A percentile compares a stretch with the other conserved stretches of the same genome.
Evolutionary conservation across 1,140 invertebrate species (phyloP).

Genomic region (Varroa destructor): DNA sequence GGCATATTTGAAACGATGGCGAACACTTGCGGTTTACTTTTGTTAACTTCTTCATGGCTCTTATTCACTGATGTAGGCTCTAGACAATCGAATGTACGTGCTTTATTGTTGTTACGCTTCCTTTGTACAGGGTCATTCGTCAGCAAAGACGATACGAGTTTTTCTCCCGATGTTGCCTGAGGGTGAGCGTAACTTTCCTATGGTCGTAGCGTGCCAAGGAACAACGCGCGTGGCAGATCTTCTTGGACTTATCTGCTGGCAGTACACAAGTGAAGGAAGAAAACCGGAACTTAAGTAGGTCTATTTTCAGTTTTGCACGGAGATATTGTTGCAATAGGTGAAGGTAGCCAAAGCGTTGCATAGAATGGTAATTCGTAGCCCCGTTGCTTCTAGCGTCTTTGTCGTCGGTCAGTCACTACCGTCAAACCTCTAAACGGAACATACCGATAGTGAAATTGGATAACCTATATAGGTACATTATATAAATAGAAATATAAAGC

Average conservation of each 20-base stretch:
- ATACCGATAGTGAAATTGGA: no score
- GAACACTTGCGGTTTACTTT: no score
- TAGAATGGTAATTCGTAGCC: background rate
- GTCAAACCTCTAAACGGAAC: no score
- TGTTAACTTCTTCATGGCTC: no score
- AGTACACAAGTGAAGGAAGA: slow-evolving; percentile 44
- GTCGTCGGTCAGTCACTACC: background rate
- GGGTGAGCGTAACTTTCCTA: slow-evolving; percentile 63
- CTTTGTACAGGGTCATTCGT: slow-evolving; percentile 33
- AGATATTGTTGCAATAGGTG: slow-evolving; percentile 3
- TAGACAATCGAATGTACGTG: no score
- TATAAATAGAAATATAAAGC: no score
- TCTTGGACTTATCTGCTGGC: slow-evolving; percentile 79
- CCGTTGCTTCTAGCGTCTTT: background rate
- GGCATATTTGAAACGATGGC: no score
- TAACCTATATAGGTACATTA: no score
- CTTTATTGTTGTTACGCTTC: no score
- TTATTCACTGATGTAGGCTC: no score
- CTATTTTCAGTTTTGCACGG: background rate
- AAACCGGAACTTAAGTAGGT: slow-evolving; percentile 43
- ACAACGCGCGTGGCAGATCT: slow-evolving; percentile 75
- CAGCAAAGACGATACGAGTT: slow-evolving; percentile 56
- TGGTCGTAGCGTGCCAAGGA: slow-evolving; percentile 62
- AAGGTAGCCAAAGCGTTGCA: background rate
- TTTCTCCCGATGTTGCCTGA: slow-evolving; percentile 71